These are phyloP conservation scores for Leucoraja ocellata DNA, from an alignment of 2,797 vertebrate species.

Conservation along the genomic window DNA sequence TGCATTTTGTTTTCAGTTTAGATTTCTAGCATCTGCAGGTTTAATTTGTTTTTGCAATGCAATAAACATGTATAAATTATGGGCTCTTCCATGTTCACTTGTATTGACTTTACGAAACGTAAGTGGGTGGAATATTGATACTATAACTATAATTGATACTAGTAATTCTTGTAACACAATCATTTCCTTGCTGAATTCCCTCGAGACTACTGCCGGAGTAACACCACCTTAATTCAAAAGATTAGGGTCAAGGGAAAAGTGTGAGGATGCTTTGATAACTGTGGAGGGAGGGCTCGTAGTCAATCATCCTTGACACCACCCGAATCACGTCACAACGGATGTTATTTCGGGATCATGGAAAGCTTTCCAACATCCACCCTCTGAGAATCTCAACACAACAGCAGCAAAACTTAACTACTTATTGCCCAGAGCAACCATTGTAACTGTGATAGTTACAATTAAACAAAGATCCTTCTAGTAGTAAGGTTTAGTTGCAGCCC, in stretches of 20 bases:
- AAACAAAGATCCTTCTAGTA: background rate
- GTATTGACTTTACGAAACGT: background rate
- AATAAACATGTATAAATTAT: background rate
- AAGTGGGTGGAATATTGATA: background rate
- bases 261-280: background rate
- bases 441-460: too few relatives aligned
- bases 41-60: background rate
- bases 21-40: too few relatives aligned
- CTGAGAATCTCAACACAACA: background rate
- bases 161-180: background rate
- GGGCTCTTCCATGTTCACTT: background rate
- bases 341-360: slow-evolving; percentile 10
- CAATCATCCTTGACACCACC: background rate
- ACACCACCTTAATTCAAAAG: background rate
- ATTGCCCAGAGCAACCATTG: background rate
- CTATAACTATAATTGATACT: too few relatives aligned
- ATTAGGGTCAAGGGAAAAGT: background rate
- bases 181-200: background rate
- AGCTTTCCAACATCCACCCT: background rate
- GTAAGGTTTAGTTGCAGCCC: background rate
- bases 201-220: background rate
- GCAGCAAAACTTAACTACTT: slow-evolving; percentile 7
- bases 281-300: background rate
- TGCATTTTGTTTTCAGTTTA: too few relatives aligned
- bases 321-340: background rate